Evolutionary conservation across 2,113 vertebrate species (phyloP).

Genomic region (Phalacrocorax aristotelis): DNA sequence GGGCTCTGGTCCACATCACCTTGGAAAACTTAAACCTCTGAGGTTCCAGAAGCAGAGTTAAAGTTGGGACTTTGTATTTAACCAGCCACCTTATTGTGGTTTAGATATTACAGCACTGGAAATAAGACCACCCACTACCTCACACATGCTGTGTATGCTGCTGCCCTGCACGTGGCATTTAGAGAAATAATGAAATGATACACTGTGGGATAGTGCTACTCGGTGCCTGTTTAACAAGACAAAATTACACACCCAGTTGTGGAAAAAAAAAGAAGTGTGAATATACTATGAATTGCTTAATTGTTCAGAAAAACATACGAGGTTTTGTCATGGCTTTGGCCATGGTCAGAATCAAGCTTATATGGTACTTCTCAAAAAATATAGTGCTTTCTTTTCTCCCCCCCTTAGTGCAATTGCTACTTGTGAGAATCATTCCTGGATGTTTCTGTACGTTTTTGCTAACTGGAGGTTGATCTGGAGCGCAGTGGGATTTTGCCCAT

Average conservation of each 20-base stretch:
- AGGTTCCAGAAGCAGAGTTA: neutral
- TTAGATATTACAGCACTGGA: neutral
- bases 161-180: neutral
- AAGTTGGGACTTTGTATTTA: neutral
- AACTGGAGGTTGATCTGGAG: neutral
- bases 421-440: neutral
- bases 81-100: neutral
- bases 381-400: neutral
- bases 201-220: conserved; percentile 15
- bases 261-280: neutral
- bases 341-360: neutral
- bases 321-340: neutral
- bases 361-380: neutral
- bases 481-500: neutral
- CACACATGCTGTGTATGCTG: neutral
- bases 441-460: neutral
- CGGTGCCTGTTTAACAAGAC: neutral
- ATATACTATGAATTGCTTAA: neutral
- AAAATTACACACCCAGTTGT: neutral
- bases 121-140: conserved; percentile 29
- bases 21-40: neutral
- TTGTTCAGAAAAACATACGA: neutral
- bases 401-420: neutral
- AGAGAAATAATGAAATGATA: conserved; percentile 7
- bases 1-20: neutral